A percentile compares a stretch with the other conserved stretches of the same genome.
Conservation (phyloP, 2,113 vertebrate genomes). For the Cyanoramphus novaezelandiae region DNA sequence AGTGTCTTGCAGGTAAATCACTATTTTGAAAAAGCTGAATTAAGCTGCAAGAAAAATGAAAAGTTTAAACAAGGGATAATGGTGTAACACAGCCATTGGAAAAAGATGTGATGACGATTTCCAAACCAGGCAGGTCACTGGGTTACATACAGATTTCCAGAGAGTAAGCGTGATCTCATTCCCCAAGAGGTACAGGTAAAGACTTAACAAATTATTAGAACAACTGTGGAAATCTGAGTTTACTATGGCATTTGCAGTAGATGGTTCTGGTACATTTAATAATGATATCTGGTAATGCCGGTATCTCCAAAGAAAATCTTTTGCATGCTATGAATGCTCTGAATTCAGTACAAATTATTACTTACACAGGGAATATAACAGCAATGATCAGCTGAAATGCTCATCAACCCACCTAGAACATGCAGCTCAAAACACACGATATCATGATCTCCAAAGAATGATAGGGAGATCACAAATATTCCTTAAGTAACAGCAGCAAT, state of each 20-base stretch:
- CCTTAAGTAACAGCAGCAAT: neutral
- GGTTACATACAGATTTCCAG: neutral
- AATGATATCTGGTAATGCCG: neutral
- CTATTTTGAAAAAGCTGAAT: neutral
- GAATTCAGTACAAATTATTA: neutral
- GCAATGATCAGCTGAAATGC: neutral
- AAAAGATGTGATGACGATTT: neutral
- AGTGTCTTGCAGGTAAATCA: neutral
- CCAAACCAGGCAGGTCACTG: neutral
- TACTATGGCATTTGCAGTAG: neutral
- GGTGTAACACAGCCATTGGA: neutral
- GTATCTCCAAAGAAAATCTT: neutral
- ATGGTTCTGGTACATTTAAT: neutral
- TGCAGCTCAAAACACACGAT: neutral
- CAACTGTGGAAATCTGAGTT: neutral
- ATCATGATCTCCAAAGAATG: neutral
- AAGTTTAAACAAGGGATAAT: neutral
- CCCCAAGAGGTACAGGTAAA: neutral
- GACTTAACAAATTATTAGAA: neutral
- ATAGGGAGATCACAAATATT: neutral
- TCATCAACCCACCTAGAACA: neutral
- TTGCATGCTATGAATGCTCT: neutral
- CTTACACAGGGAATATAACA: neutral
- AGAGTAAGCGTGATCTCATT: neutral
- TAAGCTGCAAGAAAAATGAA: neutral